These are phyloP conservation scores for Zaprionus tsacasi DNA, from an alignment of 1,140 invertebrate species.

Conservation along the genomic window DNA sequence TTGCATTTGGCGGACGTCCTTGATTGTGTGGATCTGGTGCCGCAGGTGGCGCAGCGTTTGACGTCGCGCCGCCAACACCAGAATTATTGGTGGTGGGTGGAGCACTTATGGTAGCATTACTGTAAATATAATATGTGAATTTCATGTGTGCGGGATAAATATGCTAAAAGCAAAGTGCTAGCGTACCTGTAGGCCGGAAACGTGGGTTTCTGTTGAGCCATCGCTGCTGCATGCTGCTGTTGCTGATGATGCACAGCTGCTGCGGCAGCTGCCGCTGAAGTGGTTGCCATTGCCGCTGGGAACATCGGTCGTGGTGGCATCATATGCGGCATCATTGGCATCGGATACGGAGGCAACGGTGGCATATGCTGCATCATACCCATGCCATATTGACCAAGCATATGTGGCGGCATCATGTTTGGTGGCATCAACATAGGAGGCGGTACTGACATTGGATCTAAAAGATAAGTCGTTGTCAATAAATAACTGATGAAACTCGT, in stretches of 20 bases:
- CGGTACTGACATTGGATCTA: constrained; percentile 83
- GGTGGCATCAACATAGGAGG: constrained; percentile 86
- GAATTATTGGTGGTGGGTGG: constrained; percentile 86
- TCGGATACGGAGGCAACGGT: constrained; percentile 86
- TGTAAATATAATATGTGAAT: constrained; percentile 64
- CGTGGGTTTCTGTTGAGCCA: constrained; percentile 88
- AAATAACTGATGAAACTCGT: neutral
- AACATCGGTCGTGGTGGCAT: constrained; percentile 93
- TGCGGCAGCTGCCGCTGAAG: constrained; percentile 85
- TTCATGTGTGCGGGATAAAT: neutral
- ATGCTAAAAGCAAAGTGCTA: neutral
- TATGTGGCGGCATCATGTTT: constrained; percentile 87
- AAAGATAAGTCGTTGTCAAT: constrained; percentile 13
- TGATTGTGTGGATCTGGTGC: constrained; percentile 68
- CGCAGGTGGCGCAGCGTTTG: constrained; percentile 73
- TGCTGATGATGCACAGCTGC: constrained; percentile 69
- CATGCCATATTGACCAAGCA: constrained; percentile 86
- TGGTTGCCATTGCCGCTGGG: constrained; percentile 88
- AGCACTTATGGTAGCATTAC: constrained; percentile 89
- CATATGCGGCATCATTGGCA: constrained; percentile 86
- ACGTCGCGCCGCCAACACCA: constrained; percentile 55
- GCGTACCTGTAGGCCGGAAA: constrained; percentile 91
- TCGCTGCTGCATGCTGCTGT: constrained; percentile 84
- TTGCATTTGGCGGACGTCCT: constrained; percentile 56
- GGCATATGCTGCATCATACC: constrained; percentile 86